A percentile compares a stretch with the other conserved stretches of the same genome.
phyloP scores from a whole-genome alignment of 2,113 vertebrate species.

The Peucedramus taeniatus region DNA sequence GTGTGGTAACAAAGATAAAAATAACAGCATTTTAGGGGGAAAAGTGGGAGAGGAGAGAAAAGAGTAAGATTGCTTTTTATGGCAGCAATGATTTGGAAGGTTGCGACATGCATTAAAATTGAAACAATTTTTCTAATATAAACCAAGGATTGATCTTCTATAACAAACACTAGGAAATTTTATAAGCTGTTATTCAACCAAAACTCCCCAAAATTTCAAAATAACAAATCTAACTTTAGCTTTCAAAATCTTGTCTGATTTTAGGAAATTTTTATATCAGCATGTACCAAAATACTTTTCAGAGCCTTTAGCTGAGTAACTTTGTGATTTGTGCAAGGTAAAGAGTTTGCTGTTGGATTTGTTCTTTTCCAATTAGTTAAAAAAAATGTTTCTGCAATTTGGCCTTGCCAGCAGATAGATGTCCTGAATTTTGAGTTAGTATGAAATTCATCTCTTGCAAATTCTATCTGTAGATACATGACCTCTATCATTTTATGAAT shows the following conservation, averaged over 20 bases:
- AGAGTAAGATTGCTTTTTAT: neutral
- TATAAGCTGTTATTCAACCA: neutral
- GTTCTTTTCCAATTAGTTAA: neutral
- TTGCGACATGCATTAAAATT: neutral
- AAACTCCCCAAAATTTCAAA: neutral
- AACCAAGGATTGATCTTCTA: neutral
- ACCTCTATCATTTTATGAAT: neutral
- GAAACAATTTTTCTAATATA: neutral
- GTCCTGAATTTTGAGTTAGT: neutral
- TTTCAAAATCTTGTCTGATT: neutral
- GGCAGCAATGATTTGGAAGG: neutral
- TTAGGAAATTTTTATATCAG: neutral
- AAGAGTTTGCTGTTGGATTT: neutral
- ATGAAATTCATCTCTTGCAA: neutral
- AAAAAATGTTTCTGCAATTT: neutral
- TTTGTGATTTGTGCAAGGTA: neutral
- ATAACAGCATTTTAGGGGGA: neutral
- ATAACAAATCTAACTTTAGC: neutral
- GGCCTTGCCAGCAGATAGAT: neutral
- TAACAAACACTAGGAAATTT: neutral
- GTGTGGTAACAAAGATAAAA: neutral
- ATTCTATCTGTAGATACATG: neutral
- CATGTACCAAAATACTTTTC: neutral
- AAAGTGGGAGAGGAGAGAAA: neutral
- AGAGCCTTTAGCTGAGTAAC: neutral